Evolutionary conservation across 2,888 invertebrate genomes (phyloP), one percentile per base, ranked within the genome.

Genomic region (Lasioglossum morio): DNA sequence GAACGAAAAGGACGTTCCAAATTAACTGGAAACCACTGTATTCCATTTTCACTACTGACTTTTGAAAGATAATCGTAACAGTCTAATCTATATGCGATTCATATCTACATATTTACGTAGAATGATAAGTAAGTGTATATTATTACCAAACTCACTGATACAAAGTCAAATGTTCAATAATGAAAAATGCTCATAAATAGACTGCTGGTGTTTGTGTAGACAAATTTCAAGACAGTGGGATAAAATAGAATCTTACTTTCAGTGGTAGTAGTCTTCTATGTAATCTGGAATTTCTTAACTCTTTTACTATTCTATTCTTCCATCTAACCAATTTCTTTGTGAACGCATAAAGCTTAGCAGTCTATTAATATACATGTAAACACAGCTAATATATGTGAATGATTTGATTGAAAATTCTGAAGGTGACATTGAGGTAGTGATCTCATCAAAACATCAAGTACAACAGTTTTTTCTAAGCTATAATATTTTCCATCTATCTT

Each of bases 371-470:
- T 0, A 3, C 14, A 43, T 53, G 10, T 53, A 53, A 0, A 23
- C 34, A 34, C 3, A 19, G 16, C 4, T 70, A 70, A n/a, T 40
- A 5, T 8, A 40, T n/a, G n/a, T 14, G 4, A 37, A 14, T 23
- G 66, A 34, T n/a, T 14, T 70, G 14, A 70, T 70, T 40, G 12
- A 40, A n/a, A 40, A 40, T 70, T 5, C 37, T 70, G 12, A 70
- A 70, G 70, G 70, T 70, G 40, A 70, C 70, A 70, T 70, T 70
- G 70, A 14, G 12, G 37, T 40, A 70, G n/a, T 37, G 40, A 70
- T 70, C 37, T n/a, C 69, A 69, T 69, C 23, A 69, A 69, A 69
- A 69, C 8, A n/a, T 69, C n/a, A 70, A 70, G 12, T 23, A 12
- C 69, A 69, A 12, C 40, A 40, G 12, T 5, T n/a, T 10, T 23